These are phyloP conservation scores for Phaedon cochleariae DNA, from an alignment of 2,888 invertebrate species.

Conservation along the genomic window DNA sequence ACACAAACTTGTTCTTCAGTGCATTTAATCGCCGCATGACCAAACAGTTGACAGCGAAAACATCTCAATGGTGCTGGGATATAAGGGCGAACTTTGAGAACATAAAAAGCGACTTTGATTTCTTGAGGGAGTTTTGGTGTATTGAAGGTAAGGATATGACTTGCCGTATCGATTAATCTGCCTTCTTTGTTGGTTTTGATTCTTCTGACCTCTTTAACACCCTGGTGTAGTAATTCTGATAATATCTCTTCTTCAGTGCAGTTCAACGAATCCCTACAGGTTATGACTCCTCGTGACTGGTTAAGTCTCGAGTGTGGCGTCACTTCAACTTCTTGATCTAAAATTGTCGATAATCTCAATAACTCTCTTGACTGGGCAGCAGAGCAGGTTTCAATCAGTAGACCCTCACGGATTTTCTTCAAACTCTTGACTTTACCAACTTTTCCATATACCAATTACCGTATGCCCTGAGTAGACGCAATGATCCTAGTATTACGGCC, in stretches of 20 bases:
- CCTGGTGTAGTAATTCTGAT: conserved; percentile 8
- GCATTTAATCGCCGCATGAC: conserved; percentile 24
- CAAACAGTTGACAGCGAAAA: conserved; percentile 31
- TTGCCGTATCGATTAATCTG: conserved; percentile 22
- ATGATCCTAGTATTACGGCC: no score
- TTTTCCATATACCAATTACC: no score
- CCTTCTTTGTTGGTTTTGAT: conserved; percentile 20
- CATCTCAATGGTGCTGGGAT: conserved; percentile 40
- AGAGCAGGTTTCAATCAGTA: background rate
- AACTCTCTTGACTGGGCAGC: conserved; percentile 1
- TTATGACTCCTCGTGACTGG: conserved; percentile 3
- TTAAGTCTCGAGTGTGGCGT: conserved; percentile 3
- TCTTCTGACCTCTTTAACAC: conserved; percentile 1
- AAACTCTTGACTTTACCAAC: no score
- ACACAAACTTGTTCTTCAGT: conserved; percentile 20
- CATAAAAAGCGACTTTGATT: conserved; percentile 31
- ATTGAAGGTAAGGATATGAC: conserved; percentile 39
- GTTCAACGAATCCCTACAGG: background rate
- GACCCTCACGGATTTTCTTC: background rate
- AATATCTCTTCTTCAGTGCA: conserved; percentile 5
- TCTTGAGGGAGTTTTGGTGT: conserved; percentile 24
- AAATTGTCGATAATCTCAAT: background rate
- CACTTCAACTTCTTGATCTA: conserved; percentile 8
- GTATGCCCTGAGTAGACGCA: no score
- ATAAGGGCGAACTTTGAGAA: conserved; percentile 31